Evolutionary conservation across 2,888 invertebrate species (phyloP).

Genomic region (Calameuta filiformis): DNA sequence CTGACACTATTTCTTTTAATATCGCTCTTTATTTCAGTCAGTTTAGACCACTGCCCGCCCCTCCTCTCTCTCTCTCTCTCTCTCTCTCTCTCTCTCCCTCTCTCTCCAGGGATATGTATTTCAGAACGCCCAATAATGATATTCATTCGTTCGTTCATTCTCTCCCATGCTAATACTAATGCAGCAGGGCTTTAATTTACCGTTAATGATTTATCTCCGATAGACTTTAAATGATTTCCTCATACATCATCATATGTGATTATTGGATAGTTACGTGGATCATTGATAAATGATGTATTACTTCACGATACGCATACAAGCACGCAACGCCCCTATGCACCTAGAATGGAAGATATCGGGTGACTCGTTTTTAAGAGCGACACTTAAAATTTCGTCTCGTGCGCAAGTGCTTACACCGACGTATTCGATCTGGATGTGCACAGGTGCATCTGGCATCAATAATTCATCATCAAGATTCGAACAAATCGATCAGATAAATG

Average conservation of each 20-base stretch:
- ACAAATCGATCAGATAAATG: background rate
- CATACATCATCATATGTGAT: background rate
- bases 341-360: background rate
- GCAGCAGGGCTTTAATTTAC: background rate
- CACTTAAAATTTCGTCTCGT: background rate
- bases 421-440: background rate
- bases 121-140: no score
- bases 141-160: background rate
- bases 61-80: background rate
- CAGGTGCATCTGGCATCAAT: background rate
- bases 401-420: background rate
- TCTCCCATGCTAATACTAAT: background rate
- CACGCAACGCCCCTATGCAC: background rate
- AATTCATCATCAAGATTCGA: background rate
- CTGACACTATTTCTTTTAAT: background rate
- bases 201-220: background rate
- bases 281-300: background rate
- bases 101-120: background rate
- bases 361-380: background rate
- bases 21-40: slow-evolving; percentile 33
- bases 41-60: slow-evolving; percentile 13
- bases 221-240: background rate
- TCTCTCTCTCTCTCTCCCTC: background rate
- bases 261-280: background rate
- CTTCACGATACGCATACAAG: background rate